Evolutionary conservation across 2,113 vertebrate species (phyloP).

Genomic region (Acrocephalus arundinaceus): DNA sequence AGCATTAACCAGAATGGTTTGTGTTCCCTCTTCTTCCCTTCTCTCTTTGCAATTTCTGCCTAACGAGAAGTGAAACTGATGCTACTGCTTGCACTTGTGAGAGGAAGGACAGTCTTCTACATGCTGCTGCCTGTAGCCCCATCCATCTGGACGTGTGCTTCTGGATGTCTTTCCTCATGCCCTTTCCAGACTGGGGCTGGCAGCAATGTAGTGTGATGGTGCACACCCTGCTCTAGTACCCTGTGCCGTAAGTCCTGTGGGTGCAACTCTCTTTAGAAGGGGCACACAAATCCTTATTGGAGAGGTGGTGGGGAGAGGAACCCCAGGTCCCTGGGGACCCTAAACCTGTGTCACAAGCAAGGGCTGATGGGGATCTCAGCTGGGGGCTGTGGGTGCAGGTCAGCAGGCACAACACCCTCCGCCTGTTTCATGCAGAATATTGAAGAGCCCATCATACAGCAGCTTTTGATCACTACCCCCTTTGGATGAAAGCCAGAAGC

Average conservation of each 20-base stretch:
- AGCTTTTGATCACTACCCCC: slow-evolving; percentile 30
- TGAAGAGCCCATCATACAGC: not conserved
- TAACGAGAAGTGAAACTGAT: not conserved
- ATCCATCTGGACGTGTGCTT: not conserved
- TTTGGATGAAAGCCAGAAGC: slow-evolving; percentile 47
- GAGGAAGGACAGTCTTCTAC: not conserved
- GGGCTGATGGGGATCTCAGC: not conserved
- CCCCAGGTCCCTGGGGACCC: not conserved
- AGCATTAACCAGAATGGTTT: not conserved
- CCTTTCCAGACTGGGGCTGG: not conserved
- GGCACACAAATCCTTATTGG: not conserved
- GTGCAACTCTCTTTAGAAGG: not conserved
- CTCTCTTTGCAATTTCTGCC: not conserved
- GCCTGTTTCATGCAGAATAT: not conserved
- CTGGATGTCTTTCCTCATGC: not conserved
- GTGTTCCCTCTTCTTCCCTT: not conserved
- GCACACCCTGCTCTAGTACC: not conserved
- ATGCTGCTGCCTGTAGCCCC: not conserved
- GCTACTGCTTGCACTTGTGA: not conserved
- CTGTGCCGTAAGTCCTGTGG: not conserved
- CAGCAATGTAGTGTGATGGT: not conserved
- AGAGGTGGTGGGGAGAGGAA: not conserved
- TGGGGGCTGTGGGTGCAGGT: not conserved
- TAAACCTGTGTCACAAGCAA: not conserved
- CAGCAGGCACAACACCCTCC: accelerated